Percentiles rank a stretch among this genome's conserved stretches.
phyloP scores from a whole-genome alignment of 2,888 invertebrate species.

The Pollenia labialis region DNA sequence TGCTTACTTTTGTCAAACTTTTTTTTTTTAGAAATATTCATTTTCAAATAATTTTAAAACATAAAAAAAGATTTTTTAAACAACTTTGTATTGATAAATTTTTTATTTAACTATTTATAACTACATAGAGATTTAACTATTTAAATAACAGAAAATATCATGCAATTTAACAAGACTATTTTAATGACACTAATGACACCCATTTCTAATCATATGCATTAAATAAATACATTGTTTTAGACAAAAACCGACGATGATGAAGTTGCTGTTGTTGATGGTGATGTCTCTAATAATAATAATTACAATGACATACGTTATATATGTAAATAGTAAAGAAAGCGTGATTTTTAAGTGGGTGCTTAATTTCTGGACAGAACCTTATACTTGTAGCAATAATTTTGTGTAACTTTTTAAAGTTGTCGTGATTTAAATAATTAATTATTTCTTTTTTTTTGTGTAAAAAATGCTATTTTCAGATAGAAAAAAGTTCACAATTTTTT shows the following conservation, averaged over 20 bases:
- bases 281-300: slow-evolving; percentile 8
- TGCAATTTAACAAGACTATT: slow-evolving; percentile 33
- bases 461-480: not conserved
- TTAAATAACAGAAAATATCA: slow-evolving; percentile 11
- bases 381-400: slow-evolving; percentile 52
- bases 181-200: slow-evolving; percentile 38
- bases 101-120: not conserved
- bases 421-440: slow-evolving; percentile 28
- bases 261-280: not conserved
- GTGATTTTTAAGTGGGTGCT: slow-evolving; percentile 61
- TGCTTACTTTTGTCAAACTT: no score
- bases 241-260: not conserved
- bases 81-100: no score
- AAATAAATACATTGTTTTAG: slow-evolving; percentile 9
- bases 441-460: not conserved
- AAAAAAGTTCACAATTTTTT: not conserved
- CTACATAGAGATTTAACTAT: not conserved
- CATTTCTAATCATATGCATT: slow-evolving; percentile 48
- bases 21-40: no score
- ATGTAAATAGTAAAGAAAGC: slow-evolving; percentile 18
- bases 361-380: slow-evolving; percentile 65
- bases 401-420: not conserved
- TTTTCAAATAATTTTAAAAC: no score
- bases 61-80: no score
- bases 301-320: slow-evolving; percentile 31